Evolutionary conservation across 37 sponge, comb jelly and placozoan genomes (phyloP).

Genomic region (Axinella damicornis): DNA sequence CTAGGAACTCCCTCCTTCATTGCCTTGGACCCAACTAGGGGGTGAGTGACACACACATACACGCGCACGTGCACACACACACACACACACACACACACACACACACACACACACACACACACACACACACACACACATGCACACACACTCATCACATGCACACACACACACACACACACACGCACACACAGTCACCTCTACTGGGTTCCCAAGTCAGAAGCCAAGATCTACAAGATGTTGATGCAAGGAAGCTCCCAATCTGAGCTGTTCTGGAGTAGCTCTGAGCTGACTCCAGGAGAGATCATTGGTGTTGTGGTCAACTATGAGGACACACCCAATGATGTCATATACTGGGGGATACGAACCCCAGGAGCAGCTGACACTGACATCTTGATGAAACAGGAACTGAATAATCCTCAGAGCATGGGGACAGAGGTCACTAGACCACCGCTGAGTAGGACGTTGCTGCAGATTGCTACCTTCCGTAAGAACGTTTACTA

Average conservation of each 20-base stretch:
- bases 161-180: background rate
- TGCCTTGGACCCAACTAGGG: conserved; percentile 37
- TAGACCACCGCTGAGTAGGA: too few species aligned
- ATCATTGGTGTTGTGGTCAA: background rate
- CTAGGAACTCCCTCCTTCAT: conserved; percentile 7
- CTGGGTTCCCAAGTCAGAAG: conserved; percentile 11
- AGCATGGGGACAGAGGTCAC: too few species aligned
- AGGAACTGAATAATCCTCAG: too few species aligned
- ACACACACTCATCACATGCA: background rate
- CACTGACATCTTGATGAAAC: too few species aligned
- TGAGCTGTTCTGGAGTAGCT: background rate
- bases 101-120: too few species aligned
- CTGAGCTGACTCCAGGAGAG: background rate
- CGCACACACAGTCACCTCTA: conserved; percentile 13
- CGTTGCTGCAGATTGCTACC: too few species aligned
- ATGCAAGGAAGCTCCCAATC: background rate
- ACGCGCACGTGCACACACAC: background rate
- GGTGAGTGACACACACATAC: conserved; percentile 24
- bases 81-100: too few species aligned
- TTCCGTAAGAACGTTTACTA: too few species aligned
- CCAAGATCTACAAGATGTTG: background rate
- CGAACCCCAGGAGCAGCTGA: too few species aligned
- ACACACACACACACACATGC: background rate
- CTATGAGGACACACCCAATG: background rate
- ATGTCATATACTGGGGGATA: too few species aligned